Conservation (phyloP, 2,888 invertebrate genomes). For the Apamea anceps region DNA sequence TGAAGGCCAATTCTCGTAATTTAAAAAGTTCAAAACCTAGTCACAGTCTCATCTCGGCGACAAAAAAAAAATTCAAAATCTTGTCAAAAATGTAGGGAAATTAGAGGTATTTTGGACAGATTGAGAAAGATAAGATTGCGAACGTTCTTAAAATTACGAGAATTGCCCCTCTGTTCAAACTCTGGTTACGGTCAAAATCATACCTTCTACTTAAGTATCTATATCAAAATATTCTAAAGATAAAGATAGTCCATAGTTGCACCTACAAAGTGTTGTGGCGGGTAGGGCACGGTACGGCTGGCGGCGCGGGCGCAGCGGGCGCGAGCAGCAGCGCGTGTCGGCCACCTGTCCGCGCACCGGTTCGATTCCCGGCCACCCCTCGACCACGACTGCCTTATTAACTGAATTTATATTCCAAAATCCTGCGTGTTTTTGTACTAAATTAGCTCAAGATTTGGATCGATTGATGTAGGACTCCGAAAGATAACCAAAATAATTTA, state of each 20-base stretch:
- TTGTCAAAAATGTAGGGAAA: too few relatives aligned
- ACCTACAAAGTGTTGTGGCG: conserved; percentile 49
- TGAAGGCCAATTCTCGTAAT: too few relatives aligned
- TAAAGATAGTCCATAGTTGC: conserved; percentile 12
- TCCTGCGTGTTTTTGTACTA: conserved; percentile 77
- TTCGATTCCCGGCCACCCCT: conserved; percentile 76
- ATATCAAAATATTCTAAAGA: conserved; percentile 10
- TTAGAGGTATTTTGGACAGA: too few relatives aligned
- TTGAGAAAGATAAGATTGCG: too few relatives aligned
- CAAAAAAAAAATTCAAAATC: too few relatives aligned
- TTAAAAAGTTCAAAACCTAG: too few relatives aligned
- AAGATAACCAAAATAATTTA: neutral
- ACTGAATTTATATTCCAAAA: conserved; percentile 85
- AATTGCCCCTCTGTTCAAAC: too few relatives aligned
- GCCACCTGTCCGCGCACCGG: conserved; percentile 86
- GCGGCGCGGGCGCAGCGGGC: conserved; percentile 54
- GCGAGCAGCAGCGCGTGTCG: conserved; percentile 82
- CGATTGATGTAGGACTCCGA: neutral
- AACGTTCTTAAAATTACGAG: too few relatives aligned
- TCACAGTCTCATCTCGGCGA: too few relatives aligned
- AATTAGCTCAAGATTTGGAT: conserved; percentile 68
- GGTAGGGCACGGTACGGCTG: conserved; percentile 75
- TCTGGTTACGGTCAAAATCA: neutral
- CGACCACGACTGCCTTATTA: conserved; percentile 78
- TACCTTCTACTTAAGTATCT: too few relatives aligned